These are phyloP conservation scores for Formica aserva DNA, from an alignment of 2,888 invertebrate genomes.

Conservation along the genomic window DNA sequence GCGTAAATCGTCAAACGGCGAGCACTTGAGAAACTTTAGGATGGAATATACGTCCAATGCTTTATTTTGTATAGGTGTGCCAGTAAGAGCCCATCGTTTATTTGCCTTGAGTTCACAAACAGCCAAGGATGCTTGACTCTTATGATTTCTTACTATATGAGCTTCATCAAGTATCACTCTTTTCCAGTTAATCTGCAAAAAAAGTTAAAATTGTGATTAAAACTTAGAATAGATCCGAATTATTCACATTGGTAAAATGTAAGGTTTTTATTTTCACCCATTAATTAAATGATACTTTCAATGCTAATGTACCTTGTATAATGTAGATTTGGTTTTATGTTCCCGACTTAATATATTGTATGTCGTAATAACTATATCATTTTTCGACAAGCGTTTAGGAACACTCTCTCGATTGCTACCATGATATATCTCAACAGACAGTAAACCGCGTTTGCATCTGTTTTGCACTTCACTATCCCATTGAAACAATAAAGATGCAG, in stretches of 20 bases:
- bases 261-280: background rate
- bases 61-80: slow-evolving; percentile 98
- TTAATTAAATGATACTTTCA: slow-evolving; percentile 4
- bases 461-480: slow-evolving; percentile 93
- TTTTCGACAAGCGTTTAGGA: slow-evolving; percentile 87
- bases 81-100: slow-evolving; percentile 94
- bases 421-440: slow-evolving; percentile 91
- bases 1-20: slow-evolving; percentile 95
- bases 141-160: slow-evolving; percentile 96
- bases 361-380: slow-evolving; percentile 96
- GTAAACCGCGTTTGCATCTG: slow-evolving; percentile 88
- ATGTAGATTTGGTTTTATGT: slow-evolving; percentile 81
- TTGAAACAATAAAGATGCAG: slow-evolving; percentile 95
- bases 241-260: background rate
- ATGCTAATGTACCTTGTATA: slow-evolving; percentile 81
- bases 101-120: slow-evolving; percentile 89
- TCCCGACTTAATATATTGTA: slow-evolving; percentile 92
- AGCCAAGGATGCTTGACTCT: slow-evolving; percentile 91
- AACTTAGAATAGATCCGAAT: background rate
- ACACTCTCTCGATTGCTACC: slow-evolving; percentile 90
- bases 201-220: slow-evolving; percentile 25
- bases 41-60: slow-evolving; percentile 93
- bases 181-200: slow-evolving; percentile 90
- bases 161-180: slow-evolving; percentile 97
- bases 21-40: slow-evolving; percentile 93